phyloP scores from a whole-genome alignment of 2,113 vertebrate species.

The Psophia crepitans region DNA sequence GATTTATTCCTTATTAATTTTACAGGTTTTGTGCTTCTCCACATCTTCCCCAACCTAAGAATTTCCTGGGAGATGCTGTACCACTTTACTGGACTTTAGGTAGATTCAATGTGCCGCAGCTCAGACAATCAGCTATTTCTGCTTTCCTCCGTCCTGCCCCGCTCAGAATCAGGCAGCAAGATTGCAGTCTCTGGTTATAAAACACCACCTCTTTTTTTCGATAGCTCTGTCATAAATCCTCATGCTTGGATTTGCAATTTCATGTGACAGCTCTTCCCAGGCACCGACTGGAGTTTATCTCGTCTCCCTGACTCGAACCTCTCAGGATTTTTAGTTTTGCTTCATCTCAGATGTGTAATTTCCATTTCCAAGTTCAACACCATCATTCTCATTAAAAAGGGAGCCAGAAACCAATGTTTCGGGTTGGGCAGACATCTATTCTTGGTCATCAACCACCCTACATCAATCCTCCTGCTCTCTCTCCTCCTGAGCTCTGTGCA shows the following conservation, averaged over 20 bases:
- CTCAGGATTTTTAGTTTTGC: not conserved
- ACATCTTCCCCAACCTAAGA: not conserved
- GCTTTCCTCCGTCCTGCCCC: not conserved
- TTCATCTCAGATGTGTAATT: not conserved
- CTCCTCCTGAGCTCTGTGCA: not conserved
- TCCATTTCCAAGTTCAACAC: not conserved
- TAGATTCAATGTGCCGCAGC: not conserved
- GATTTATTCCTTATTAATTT: not conserved
- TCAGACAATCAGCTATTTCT: not conserved
- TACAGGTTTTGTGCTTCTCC: not conserved
- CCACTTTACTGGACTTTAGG: not conserved
- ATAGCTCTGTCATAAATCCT: slow-evolving; percentile 40
- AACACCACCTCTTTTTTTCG: not conserved
- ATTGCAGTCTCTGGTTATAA: slow-evolving; percentile 15
- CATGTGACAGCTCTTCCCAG: slow-evolving; percentile 40
- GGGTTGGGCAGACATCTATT: not conserved
- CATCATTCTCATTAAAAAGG: not conserved
- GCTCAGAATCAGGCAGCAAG: not conserved
- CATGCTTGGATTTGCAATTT: slow-evolving; percentile 25
- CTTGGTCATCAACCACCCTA: not conserved
- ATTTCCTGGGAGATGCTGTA: not conserved
- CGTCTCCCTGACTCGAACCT: not conserved
- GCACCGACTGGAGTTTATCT: not conserved
- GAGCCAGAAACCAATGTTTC: too few species aligned
- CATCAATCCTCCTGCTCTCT: not conserved